Conservation (phyloP, 92 coral and sea anemone species). For the Micromussa lordhowensis region DNA sequence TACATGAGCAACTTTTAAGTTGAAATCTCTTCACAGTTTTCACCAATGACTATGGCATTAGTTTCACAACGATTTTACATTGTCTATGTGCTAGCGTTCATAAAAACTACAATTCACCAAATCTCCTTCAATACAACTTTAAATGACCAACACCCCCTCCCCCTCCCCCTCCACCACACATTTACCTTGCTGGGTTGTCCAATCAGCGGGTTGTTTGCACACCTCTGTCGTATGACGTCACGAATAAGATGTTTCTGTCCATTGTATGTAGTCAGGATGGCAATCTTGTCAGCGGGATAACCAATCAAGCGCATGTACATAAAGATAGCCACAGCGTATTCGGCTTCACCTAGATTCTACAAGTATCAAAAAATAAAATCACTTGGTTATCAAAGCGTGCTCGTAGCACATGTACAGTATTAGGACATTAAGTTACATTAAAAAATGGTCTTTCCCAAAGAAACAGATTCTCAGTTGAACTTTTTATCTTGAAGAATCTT, state of each 20-base stretch:
- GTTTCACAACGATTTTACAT: neutral
- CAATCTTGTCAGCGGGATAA: slow-evolving; percentile 96
- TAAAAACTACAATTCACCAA: neutral
- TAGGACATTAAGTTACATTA: too few relatives aligned
- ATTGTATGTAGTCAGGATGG: slow-evolving; percentile 95
- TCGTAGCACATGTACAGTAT: too few relatives aligned
- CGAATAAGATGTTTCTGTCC: slow-evolving; percentile 99
- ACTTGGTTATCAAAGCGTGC: too few relatives aligned
- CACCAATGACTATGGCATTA: neutral
- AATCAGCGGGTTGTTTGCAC: slow-evolving; percentile 95
- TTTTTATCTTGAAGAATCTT: too few relatives aligned
- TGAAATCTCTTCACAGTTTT: neutral
- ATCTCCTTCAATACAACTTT: neutral
- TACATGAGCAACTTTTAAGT: neutral
- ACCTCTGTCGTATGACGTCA: slow-evolving; percentile 96
- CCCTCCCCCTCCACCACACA: neutral
- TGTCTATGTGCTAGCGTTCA: neutral
- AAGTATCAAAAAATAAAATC: neutral
- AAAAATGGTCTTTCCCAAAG: too few relatives aligned
- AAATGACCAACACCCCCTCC: neutral
- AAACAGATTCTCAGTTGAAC: too few relatives aligned
- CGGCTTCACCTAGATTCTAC: slow-evolving; percentile 98
- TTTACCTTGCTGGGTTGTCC: slow-evolving; percentile 99
- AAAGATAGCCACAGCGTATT: slow-evolving; percentile 96
- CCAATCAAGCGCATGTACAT: slow-evolving; percentile 99